phyloP scores from a whole-genome alignment of 2,113 vertebrate species.

The Psettodes erumei region DNA sequence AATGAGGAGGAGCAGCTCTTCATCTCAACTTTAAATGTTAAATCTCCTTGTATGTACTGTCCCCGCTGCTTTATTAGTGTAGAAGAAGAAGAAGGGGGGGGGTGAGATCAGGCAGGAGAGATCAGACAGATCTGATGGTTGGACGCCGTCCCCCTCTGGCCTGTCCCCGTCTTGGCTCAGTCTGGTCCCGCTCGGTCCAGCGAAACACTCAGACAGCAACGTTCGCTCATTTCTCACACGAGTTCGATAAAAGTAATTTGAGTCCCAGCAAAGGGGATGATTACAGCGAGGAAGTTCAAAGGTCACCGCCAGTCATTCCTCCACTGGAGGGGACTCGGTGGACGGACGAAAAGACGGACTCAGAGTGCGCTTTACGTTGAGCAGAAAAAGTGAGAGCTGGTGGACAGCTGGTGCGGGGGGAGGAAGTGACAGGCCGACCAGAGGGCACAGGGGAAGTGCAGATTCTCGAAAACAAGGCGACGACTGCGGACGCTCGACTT shows the following conservation, averaged over 20 bases:
- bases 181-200: background rate
- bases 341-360: background rate
- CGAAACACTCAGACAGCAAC: background rate
- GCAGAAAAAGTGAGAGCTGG: too few relatives aligned
- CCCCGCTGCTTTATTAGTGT: too few relatives aligned
- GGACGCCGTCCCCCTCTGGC: background rate
- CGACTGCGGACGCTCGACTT: too few relatives aligned
- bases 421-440: slow-evolving; percentile 43
- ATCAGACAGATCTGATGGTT: slow-evolving; percentile 5
- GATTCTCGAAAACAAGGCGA: too few relatives aligned
- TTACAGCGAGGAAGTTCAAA: background rate
- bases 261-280: background rate
- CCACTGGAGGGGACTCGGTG: background rate
- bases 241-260: background rate
- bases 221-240: background rate
- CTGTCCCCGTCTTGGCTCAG: background rate
- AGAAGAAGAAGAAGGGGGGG: too few relatives aligned
- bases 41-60: too few relatives aligned
- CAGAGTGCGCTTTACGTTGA: too few relatives aligned
- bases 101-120: too few relatives aligned
- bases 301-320: too few relatives aligned
- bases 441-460: too few relatives aligned
- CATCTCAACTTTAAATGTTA: too few relatives aligned
- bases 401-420: slow-evolving; percentile 5
- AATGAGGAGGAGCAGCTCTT: background rate